Conservation (phyloP, 2,888 invertebrate genomes). For the Cordilura impudica region DNA sequence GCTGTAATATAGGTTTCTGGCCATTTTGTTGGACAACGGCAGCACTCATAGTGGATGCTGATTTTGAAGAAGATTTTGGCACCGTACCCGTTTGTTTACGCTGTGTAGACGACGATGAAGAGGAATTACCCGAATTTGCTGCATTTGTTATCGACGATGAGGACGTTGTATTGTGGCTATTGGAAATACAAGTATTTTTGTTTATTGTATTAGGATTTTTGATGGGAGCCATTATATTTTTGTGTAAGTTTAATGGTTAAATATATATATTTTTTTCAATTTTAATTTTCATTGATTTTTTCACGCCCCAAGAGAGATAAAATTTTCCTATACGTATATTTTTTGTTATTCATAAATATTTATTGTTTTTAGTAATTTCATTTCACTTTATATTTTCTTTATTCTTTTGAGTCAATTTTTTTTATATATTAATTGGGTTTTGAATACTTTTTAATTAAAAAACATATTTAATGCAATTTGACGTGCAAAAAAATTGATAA, state of each 20-base stretch:
- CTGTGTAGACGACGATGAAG: constrained; percentile 18
- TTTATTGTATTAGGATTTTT: constrained; percentile 64
- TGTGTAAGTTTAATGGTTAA: not conserved
- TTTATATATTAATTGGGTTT: constrained; percentile 6
- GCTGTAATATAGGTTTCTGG: constrained; percentile 42
- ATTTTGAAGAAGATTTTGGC: constrained; percentile 73
- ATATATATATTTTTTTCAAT: not conserved
- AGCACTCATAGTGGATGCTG: constrained; percentile 16
- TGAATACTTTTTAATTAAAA: constrained; percentile 15
- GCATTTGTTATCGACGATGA: constrained; percentile 16
- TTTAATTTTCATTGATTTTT: constrained; percentile 52
- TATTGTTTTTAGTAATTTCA: not conserved
- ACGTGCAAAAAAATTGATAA: constrained; percentile 26
- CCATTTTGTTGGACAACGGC: not conserved
- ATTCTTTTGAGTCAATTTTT: not conserved
- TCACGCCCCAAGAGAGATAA: constrained; percentile 22
- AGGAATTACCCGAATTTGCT: not conserved
- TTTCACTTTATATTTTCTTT: not conserved
- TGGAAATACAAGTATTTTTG: constrained; percentile 34
- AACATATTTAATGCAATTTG: constrained; percentile 9
- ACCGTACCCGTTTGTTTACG: constrained; percentile 82
- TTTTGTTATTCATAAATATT: not conserved
- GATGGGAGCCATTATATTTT: constrained; percentile 65
- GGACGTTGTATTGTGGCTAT: constrained; percentile 20
- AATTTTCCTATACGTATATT: constrained; percentile 3